phyloP scores from a whole-genome alignment of 53 echinoderm and acorn worm genomes.

The Mesocentrotus franciscanus region DNA sequence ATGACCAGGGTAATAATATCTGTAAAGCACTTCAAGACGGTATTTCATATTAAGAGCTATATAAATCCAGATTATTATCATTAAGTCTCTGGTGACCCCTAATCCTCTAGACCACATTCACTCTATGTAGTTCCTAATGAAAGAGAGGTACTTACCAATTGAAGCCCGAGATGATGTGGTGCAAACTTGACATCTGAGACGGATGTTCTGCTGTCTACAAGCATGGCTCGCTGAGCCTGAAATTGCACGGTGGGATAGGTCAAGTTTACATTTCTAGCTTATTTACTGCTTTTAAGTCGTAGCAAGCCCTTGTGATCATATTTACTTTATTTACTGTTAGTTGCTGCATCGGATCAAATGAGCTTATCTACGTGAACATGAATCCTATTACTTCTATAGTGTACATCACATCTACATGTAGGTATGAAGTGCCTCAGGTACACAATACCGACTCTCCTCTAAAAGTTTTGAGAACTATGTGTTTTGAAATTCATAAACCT shows the following conservation, averaged over 20 bases:
- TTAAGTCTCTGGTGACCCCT: too few relatives aligned
- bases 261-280: neutral
- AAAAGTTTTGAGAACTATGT: neutral
- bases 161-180: conserved; percentile 91
- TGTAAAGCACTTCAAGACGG: too few relatives aligned
- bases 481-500: neutral
- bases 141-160: conserved; percentile 73
- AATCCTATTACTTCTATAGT: neutral
- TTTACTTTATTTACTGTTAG: neutral
- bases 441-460: neutral
- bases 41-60: too few relatives aligned
- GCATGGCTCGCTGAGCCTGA: conserved; percentile 87
- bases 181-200: conserved; percentile 98
- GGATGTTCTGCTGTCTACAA: conserved; percentile 99
- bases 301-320: neutral
- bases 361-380: neutral
- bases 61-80: too few relatives aligned
- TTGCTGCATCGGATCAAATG: neutral
- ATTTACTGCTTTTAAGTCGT: neutral
- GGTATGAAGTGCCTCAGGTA: neutral
- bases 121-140: too few relatives aligned
- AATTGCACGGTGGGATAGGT: neutral
- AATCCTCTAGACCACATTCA: too few relatives aligned
- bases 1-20: too few relatives aligned
- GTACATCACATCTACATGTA: too few relatives aligned